Evolutionary conservation across 2,888 invertebrate species (phyloP), one percentile per base, ranked within the genome.

Genomic region (Heliothis peltigera): DNA sequence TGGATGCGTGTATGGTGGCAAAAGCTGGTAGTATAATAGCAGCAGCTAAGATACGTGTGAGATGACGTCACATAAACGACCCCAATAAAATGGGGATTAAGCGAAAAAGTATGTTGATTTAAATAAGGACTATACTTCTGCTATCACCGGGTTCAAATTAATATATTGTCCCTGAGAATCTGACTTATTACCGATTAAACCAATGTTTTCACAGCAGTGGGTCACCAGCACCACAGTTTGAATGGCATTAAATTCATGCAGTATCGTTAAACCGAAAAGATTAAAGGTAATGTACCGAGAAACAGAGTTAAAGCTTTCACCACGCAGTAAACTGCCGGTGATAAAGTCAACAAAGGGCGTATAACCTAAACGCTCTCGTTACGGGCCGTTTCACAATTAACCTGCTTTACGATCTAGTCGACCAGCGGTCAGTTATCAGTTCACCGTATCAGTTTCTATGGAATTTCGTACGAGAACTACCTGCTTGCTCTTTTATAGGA

Each of bases 331-430:
- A 82, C 65, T 75, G 60, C 51, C 56, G 64, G 70, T 64, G 82
- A 83, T 82, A 83, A 80, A 73, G 75, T 70, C 62, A 77, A 83
- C 82, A 83, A 82, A 82, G 81, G 84, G 75, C 73, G 80, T 80
- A 77, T 67, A 73, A 74, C 69, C 64, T 68, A 76, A 80, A 74
- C 66, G 76, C 64, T 76, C 70, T 60, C 49, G 67, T 79, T 77
- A 74, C 70, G 52, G 63, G 61, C 28, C 57, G 79, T 79, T 77
- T 77, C 75, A 78, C 80, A 78, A 82, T 79, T 77, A 81, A 78
- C 79, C 74, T 71, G 69, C 72, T 79, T 84, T 75, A 79, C 69
- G 76, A 77, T 64, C 65, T 61, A 58, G 68, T 70, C 68, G 73
- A 55, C 61, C 66, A 71, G 70, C 70, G 80, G 82, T 77, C 82